phyloP scores from a whole-genome alignment of 2,797 vertebrate genomes.

The Paguma larvata region DNA sequence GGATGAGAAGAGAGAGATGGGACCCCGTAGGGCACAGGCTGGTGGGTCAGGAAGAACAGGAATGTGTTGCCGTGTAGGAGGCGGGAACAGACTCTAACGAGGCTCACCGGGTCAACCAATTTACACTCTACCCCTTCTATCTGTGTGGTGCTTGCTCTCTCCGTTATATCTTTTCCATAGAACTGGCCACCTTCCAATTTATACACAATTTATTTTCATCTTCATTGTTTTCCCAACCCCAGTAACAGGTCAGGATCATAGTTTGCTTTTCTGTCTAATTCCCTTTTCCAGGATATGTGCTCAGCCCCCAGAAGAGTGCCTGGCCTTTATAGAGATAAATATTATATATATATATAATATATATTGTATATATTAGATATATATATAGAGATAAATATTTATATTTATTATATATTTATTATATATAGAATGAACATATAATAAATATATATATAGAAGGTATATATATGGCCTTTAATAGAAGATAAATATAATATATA shows the following conservation, averaged over 20 bases:
- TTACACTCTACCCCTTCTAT: background rate
- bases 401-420: too few species aligned
- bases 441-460: too few species aligned
- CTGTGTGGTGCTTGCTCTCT: accelerated
- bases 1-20: background rate
- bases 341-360: too few species aligned
- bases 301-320: background rate
- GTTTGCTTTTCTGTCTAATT: background rate
- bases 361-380: background rate
- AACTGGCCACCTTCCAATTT: background rate
- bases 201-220: background rate
- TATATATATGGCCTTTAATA: background rate
- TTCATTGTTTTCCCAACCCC: accelerated
- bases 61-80: background rate
- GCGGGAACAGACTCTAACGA: background rate
- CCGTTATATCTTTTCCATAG: background rate
- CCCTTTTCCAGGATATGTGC: background rate
- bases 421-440: too few species aligned
- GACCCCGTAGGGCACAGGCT: accelerated
- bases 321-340: background rate
- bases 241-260: background rate
- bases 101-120: background rate
- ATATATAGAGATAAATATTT: too few species aligned
- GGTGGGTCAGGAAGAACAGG: accelerated
- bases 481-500: background rate